phyloP scores from a whole-genome alignment of 2,888 invertebrate genomes.

The Rhabditoides inermis region DNA sequence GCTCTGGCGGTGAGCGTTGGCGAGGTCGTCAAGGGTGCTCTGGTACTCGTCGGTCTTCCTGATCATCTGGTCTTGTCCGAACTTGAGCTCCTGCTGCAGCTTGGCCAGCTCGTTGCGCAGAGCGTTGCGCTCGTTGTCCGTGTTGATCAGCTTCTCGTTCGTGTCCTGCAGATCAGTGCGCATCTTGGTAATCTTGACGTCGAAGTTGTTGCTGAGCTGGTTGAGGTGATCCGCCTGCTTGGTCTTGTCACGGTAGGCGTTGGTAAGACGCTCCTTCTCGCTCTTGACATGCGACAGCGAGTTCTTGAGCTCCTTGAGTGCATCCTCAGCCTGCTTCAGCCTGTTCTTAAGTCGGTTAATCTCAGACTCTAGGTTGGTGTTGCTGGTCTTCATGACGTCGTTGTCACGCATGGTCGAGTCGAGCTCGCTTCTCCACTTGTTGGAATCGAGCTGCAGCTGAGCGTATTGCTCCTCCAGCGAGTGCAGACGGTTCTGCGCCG shows the following conservation, averaged over 20 bases:
- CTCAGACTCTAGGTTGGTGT: constrained; percentile 36
- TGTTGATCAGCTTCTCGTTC: constrained; percentile 41
- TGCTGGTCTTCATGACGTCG: constrained; percentile 36
- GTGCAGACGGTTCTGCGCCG: constrained; percentile 38
- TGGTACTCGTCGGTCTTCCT: constrained; percentile 50
- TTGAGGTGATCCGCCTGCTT: constrained; percentile 47
- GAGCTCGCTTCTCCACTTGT: constrained; percentile 31
- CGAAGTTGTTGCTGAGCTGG: constrained; percentile 40
- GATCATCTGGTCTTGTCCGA: constrained; percentile 48
- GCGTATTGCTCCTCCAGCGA: constrained; percentile 43
- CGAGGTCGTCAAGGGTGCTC: constrained; percentile 43
- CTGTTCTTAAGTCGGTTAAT: constrained; percentile 33
- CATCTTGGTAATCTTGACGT: constrained; percentile 39
- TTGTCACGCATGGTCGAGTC: constrained; percentile 36
- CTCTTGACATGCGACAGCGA: constrained; percentile 33
- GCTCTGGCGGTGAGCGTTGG: constrained; percentile 42
- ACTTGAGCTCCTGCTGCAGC: constrained; percentile 44
- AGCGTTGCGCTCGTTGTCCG: constrained; percentile 43
- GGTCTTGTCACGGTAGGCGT: constrained; percentile 44
- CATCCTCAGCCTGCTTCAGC: constrained; percentile 36
- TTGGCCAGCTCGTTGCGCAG: constrained; percentile 38
- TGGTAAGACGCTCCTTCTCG: constrained; percentile 45
- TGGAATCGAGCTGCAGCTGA: constrained; percentile 35
- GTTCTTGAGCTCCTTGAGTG: constrained; percentile 39
- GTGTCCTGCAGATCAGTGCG: constrained; percentile 44